These are phyloP conservation scores for Clamator glandarius DNA, from an alignment of 2,797 vertebrate species.

Conservation along the genomic window DNA sequence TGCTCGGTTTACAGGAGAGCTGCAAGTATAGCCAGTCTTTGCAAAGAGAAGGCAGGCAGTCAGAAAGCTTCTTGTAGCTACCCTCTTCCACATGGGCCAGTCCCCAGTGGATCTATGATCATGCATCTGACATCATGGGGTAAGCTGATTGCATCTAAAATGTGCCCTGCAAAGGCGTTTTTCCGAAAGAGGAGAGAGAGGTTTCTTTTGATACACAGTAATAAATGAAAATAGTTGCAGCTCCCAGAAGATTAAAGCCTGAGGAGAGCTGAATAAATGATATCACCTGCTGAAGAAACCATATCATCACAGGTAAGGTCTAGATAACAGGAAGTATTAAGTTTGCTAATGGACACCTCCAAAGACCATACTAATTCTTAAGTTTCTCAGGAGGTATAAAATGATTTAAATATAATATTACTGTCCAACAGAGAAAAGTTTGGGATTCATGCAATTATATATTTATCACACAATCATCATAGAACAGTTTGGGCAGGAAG, in stretches of 20 bases:
- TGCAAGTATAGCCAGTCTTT: background rate
- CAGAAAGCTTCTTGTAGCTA: background rate
- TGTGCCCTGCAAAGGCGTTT: background rate
- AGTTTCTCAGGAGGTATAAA: background rate
- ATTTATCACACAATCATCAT: background rate
- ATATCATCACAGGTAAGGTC: background rate
- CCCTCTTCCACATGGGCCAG: background rate
- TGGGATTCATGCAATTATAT: background rate
- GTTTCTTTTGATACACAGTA: background rate
- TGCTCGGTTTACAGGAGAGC: background rate
- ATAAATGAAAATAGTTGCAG: slow-evolving; percentile 34
- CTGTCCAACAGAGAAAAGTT: background rate
- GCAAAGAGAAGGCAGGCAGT: background rate
- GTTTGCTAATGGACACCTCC: background rate
- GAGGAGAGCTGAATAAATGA: slow-evolving; percentile 37
- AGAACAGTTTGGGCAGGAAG: too few relatives aligned
- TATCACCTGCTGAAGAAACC: slow-evolving; percentile 8
- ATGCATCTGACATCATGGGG: rapidly evolving
- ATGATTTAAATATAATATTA: background rate
- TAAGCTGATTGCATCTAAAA: background rate
- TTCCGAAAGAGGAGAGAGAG: background rate
- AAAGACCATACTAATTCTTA: background rate
- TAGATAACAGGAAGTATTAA: background rate
- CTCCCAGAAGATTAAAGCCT: slow-evolving; percentile 43
- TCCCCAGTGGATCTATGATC: background rate